A percentile compares a stretch with the other conserved stretches of the same genome.
Conservation (phyloP, 1,140 invertebrate genomes). For the Limonius californicus region DNA sequence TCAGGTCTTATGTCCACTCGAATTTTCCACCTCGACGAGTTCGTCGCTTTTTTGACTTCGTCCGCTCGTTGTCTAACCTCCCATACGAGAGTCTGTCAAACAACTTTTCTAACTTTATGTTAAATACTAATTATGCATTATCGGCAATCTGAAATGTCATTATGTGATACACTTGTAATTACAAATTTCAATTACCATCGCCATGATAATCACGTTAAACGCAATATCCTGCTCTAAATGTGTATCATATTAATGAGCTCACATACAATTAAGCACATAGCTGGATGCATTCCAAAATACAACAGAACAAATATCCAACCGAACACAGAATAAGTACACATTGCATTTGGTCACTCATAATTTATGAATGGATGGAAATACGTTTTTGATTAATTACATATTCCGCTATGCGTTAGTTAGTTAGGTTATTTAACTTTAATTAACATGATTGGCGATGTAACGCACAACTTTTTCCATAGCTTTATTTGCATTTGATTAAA, state of each 20-base stretch:
- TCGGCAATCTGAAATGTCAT: not conserved
- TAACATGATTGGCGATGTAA: not conserved
- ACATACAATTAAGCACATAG: not conserved
- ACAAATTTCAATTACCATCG: not conserved
- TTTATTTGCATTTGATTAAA: no score
- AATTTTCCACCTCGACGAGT: constrained; percentile 18
- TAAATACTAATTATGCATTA: not conserved
- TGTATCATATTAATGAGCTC: not conserved
- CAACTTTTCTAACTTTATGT: constrained; percentile 9
- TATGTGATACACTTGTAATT: not conserved
- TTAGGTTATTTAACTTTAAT: not conserved
- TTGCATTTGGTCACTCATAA: constrained; percentile 9
- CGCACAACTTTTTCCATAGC: not conserved
- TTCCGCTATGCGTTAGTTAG: not conserved
- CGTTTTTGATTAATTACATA: constrained; percentile 26
- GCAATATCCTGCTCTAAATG: not conserved
- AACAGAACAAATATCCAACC: not conserved
- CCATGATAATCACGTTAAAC: not conserved
- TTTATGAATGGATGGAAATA: constrained; percentile 22
- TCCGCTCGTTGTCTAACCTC: not conserved
- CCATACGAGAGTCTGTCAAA: not conserved
- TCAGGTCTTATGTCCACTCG: constrained; percentile 16
- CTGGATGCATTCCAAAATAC: not conserved
- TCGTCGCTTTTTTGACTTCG: constrained; percentile 12
- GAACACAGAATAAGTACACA: not conserved